A percentile compares a stretch with the other conserved stretches of the same genome.
Evolutionary conservation across 2,888 invertebrate species (phyloP).

Genomic region (Plagiodera versicolora): DNA sequence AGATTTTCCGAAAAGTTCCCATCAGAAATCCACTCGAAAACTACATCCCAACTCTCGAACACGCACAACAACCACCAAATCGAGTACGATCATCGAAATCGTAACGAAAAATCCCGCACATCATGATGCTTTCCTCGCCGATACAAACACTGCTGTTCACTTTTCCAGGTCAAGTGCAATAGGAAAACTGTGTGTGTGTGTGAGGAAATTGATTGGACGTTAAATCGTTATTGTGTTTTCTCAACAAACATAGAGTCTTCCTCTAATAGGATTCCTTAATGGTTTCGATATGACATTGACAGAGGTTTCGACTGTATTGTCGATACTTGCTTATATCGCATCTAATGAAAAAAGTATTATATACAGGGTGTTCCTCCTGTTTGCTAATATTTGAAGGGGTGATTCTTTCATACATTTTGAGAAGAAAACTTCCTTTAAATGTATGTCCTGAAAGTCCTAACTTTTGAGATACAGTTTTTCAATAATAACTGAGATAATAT

Average conservation of each 20-base stretch:
- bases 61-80: neutral
- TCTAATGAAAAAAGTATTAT: no score
- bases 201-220: slow-evolving; percentile 16
- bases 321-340: no score
- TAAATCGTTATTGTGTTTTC: neutral
- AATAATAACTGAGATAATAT: no score
- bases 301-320: no score
- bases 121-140: neutral
- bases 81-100: neutral
- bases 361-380: no score
- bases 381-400: no score
- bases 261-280: slow-evolving; percentile 2
- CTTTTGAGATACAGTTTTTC: no score
- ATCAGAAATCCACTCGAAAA: neutral
- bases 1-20: neutral
- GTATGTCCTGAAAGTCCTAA: no score
- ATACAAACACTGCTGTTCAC: slow-evolving; percentile 16
- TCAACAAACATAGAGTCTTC: neutral
- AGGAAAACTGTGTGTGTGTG: neutral
- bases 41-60: neutral
- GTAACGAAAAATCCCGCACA: neutral
- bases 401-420: no score
- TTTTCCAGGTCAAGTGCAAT: slow-evolving; percentile 27
- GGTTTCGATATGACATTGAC: neutral
- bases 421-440: no score